Conservation (phyloP, 2,113 vertebrate genomes). For the Ciconia stormi region DNA sequence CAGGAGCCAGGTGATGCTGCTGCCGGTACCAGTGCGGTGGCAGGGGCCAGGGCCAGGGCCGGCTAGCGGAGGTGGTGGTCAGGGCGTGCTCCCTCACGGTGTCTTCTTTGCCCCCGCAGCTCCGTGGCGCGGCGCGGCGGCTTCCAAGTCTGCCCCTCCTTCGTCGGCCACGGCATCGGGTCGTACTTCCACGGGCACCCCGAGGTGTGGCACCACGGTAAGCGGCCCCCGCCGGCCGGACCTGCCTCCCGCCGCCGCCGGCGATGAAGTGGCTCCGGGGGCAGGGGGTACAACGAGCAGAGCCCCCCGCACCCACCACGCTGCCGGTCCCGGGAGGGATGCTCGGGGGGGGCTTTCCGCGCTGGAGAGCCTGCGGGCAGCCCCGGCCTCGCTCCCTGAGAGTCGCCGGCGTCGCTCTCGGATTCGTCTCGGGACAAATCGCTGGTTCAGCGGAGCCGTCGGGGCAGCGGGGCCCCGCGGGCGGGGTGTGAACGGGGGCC, state of each 20-base stretch:
- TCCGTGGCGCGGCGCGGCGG: slow-evolving; percentile 76
- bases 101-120: slow-evolving; percentile 71
- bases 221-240: background rate
- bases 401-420: background rate
- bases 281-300: background rate
- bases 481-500: background rate
- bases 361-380: background rate
- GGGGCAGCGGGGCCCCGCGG: background rate
- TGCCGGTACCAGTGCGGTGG: accelerated
- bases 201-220: slow-evolving; percentile 97
- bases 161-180: slow-evolving; percentile 94
- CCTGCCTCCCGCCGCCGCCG: too few species aligned
- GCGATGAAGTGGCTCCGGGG: background rate
- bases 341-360: background rate
- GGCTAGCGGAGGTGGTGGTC: background rate
- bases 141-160: slow-evolving; percentile 89
- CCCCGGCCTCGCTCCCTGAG: background rate
- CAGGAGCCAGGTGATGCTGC: accelerated
- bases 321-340: background rate
- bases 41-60: background rate
- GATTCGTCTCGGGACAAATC: background rate
- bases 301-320: accelerated
- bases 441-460: background rate
- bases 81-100: background rate
- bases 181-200: slow-evolving; percentile 93